These are phyloP conservation scores for Dasysyrphus tricinctus DNA, from an alignment of 2,888 invertebrate genomes.

Conservation along the genomic window DNA sequence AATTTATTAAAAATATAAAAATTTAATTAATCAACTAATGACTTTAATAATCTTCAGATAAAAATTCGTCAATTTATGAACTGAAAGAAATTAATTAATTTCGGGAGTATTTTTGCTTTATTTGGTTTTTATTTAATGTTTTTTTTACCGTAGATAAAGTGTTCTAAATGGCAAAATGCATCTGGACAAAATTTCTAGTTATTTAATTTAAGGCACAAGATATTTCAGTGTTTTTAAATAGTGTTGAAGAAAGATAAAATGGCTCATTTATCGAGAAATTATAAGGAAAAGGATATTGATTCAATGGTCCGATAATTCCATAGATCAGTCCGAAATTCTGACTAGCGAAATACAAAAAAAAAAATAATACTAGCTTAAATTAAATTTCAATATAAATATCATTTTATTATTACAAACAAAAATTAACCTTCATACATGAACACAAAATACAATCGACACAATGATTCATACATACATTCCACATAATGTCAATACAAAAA, in stretches of 20 bases:
- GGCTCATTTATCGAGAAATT: no score
- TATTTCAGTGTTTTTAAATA: background rate
- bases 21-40: background rate
- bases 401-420: constrained; percentile 20
- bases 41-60: background rate
- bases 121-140: background rate
- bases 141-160: background rate
- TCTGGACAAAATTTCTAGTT: constrained; percentile 4
- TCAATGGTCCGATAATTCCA: constrained; percentile 11
- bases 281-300: background rate
- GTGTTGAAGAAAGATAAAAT: background rate
- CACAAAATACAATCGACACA: constrained; percentile 37
- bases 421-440: constrained; percentile 21
- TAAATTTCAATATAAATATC: constrained; percentile 30
- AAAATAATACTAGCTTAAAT: constrained; percentile 6
- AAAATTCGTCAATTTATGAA: background rate
- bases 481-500: constrained; percentile 46
- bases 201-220: constrained; percentile 19
- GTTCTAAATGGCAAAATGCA: constrained; percentile 7
- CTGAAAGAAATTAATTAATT: background rate
- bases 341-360: constrained; percentile 44
- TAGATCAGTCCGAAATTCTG: constrained; percentile 20
- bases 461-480: constrained; percentile 32
- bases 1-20: background rate
- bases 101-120: background rate